Percentiles rank a stretch among this genome's conserved stretches.
These are phyloP conservation scores for Chionodraco myersi DNA, from an alignment of 2,113 vertebrate species.

Conservation along the genomic window DNA sequence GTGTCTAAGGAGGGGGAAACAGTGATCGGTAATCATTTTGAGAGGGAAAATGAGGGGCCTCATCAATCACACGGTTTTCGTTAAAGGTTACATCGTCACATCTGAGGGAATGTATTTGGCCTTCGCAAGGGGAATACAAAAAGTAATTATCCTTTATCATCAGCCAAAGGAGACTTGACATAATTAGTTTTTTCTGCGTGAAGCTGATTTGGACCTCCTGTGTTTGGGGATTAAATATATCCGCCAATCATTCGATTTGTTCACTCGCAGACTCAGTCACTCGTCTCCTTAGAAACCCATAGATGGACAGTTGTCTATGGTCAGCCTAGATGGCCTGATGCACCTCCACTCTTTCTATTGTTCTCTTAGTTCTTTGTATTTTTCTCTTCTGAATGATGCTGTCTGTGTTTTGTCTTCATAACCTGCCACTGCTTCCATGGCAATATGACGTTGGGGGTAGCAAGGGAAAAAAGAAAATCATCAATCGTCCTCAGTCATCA, in stretches of 20 bases:
- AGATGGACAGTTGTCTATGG: conserved; percentile 38
- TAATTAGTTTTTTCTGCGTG: conserved; percentile 78
- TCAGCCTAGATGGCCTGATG: conserved; percentile 42
- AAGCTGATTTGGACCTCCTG: conserved; percentile 75
- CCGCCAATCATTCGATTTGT: conserved; percentile 59
- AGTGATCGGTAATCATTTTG: conserved; percentile 82
- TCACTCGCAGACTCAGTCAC: conserved; percentile 9
- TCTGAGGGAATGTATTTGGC: conserved; percentile 76
- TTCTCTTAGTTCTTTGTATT: conserved; percentile 13
- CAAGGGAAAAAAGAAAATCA: conserved; percentile 27
- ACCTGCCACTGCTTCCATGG: conserved; percentile 1
- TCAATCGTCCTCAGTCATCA: conserved; percentile 38
- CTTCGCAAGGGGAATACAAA: conserved; percentile 78
- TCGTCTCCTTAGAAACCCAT: conserved; percentile 32
- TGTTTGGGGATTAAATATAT: conserved; percentile 76
- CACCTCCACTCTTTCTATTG: conserved; percentile 18
- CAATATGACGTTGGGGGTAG: conserved; percentile 14
- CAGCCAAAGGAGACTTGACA: conserved; percentile 81
- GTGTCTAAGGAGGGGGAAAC: conserved; percentile 43
- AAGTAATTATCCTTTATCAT: conserved; percentile 87
- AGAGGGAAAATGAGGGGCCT: conserved; percentile 73
- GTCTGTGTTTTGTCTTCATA: conserved; percentile 33
- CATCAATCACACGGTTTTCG: conserved; percentile 82
- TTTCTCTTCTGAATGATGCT: conserved; percentile 18
- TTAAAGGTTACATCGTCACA: conserved; percentile 83